Evolutionary conservation across 2,113 vertebrate species (phyloP).

Genomic region (Hemiprocne comata): DNA sequence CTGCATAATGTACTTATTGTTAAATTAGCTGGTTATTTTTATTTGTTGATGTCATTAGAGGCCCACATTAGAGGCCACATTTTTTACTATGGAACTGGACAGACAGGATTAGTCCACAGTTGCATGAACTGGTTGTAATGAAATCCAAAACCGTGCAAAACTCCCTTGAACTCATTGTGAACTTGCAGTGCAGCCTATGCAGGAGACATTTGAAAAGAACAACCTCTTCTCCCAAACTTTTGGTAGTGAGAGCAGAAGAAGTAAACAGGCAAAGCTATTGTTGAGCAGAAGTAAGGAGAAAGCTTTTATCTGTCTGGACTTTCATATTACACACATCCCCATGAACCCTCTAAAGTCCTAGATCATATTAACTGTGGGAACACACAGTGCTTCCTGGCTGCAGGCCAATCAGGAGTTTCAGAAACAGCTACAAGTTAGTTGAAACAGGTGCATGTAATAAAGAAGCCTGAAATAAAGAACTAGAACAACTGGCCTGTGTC

Average conservation of each 20-base stretch:
- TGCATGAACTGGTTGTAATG: conserved; percentile 21
- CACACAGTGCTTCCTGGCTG: conserved; percentile 34
- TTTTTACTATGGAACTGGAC: conserved; percentile 55
- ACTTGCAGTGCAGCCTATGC: not conserved
- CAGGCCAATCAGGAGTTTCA: conserved; percentile 60
- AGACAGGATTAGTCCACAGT: conserved; percentile 47
- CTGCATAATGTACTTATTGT: conserved; percentile 17
- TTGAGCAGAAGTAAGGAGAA: not conserved
- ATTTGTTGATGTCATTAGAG: conserved; percentile 51
- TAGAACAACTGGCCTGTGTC: conserved; percentile 70
- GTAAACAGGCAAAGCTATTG: not conserved
- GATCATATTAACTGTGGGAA: conserved; percentile 69
- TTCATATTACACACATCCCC: conserved; percentile 39
- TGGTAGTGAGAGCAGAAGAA: not conserved
- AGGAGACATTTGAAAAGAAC: not conserved
- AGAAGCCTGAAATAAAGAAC: conserved; percentile 72
- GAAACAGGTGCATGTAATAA: conserved; percentile 76
- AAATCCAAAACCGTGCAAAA: conserved; percentile 58
- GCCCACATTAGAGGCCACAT: too few relatives aligned
- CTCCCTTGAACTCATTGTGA: conserved; percentile 29
- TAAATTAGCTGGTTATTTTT: conserved; percentile 18
- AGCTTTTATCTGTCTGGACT: conserved; percentile 63
- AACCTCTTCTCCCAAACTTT: not conserved
- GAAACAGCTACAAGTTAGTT: conserved; percentile 58
- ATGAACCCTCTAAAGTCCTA: conserved; percentile 39